Conservation (phyloP, 1,140 invertebrate species). For the Zelostemma sp. region DNA sequence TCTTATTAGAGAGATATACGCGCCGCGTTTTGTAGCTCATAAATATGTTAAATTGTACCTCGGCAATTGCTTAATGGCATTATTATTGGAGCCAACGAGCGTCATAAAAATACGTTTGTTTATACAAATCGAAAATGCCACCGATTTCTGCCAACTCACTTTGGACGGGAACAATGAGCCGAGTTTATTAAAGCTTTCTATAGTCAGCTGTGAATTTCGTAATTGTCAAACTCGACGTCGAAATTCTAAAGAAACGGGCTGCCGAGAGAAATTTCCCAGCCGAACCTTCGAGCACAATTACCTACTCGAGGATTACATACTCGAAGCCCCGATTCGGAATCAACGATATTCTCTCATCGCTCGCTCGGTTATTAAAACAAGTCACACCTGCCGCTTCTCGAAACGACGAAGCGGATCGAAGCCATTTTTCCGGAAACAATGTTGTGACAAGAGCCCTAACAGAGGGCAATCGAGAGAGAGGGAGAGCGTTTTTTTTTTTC, state of each 20-base stretch:
- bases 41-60: constrained; percentile 9
- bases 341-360: constrained; percentile 15
- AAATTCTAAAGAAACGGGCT: background rate
- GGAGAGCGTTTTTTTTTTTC: constrained; percentile 51
- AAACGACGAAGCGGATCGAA: constrained; percentile 30
- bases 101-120: background rate
- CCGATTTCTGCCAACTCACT: constrained; percentile 16
- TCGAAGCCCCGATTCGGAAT: constrained; percentile 28
- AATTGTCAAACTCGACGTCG: background rate
- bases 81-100: constrained; percentile 2
- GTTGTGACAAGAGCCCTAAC: constrained; percentile 61
- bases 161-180: too few species aligned
- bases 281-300: constrained; percentile 35
- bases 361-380: constrained; percentile 54
- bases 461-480: constrained; percentile 51
- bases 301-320: constrained; percentile 28
- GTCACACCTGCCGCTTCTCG: constrained; percentile 44
- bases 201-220: constrained; percentile 11
- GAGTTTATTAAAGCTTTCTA: too few species aligned
- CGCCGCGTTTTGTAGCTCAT: background rate
- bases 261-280: too few species aligned
- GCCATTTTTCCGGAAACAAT: constrained; percentile 68
- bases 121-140: background rate
- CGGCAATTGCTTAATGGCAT: constrained; percentile 10
- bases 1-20: constrained; percentile 4